Evolutionary conservation across 2,888 invertebrate species (phyloP).

Genomic region (Pheosia tremula): DNA sequence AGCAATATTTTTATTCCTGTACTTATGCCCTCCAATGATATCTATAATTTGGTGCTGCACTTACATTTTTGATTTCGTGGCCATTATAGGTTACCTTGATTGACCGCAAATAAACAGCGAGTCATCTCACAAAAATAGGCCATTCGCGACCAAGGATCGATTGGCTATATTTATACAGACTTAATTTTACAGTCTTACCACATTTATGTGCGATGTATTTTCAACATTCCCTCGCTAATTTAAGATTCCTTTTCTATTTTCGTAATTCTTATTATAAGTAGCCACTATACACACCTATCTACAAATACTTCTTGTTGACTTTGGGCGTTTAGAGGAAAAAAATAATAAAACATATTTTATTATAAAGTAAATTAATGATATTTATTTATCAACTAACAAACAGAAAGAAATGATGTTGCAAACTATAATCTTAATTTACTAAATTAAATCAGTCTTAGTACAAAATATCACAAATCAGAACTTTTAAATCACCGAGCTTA

Average conservation of each 20-base stretch:
- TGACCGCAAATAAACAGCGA: no score
- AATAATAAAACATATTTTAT: neutral
- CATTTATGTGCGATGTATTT: neutral
- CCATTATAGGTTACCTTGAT: no score
- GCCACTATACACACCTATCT: neutral
- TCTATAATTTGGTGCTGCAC: no score
- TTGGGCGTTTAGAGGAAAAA: neutral
- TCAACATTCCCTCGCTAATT: neutral
- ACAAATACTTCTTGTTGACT: neutral
- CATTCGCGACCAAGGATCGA: neutral
- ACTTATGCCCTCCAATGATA: no score
- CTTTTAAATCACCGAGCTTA: neutral
- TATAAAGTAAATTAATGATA: neutral
- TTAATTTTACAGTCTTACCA: neutral
- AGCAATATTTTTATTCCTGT: no score
- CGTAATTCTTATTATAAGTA: no score
- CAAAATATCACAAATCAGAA: constrained; percentile 3
- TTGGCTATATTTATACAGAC: constrained; percentile 1
- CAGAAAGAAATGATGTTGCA: neutral
- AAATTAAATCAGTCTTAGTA: constrained; percentile 26
- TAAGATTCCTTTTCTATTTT: no score
- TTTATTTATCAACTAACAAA: constrained; percentile 1
- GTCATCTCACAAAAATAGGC: neutral
- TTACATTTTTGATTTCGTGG: no score
- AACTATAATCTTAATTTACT: neutral